Evolutionary conservation across 2,888 invertebrate genomes (phyloP).

Genomic region (Euproctis similis): DNA sequence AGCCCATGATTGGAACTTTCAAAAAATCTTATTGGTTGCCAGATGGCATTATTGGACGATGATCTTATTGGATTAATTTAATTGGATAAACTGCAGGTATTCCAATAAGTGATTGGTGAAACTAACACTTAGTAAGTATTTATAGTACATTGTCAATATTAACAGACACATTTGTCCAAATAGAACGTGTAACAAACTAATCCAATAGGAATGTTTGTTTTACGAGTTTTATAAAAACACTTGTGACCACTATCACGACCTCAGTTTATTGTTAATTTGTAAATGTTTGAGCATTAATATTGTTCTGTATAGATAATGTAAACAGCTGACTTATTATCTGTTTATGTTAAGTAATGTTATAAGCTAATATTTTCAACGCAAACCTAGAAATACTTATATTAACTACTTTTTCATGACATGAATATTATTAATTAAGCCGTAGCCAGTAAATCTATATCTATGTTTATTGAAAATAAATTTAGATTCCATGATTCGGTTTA

Average conservation of each 20-base stretch:
- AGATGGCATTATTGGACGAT: constrained; percentile 48
- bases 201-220: constrained; percentile 34
- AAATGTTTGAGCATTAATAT: constrained; percentile 24
- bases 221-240: constrained; percentile 30
- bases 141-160: background rate
- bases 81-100: background rate
- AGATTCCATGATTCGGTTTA: too few relatives aligned
- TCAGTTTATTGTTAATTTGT: constrained; percentile 33
- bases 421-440: too few relatives aligned
- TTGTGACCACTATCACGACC: constrained; percentile 39
- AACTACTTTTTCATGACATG: too few relatives aligned
- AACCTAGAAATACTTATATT: too few relatives aligned
- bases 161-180: constrained; percentile 18
- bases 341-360: too few relatives aligned
- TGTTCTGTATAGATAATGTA: background rate
- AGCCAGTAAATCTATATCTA: too few relatives aligned
- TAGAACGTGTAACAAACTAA: constrained; percentile 24
- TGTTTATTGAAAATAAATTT: too few relatives aligned
- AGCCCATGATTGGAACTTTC: constrained; percentile 28
- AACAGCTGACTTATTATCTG: too few relatives aligned
- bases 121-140: constrained; percentile 9
- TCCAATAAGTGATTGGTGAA: constrained; percentile 7
- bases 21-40: constrained; percentile 22
- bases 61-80: background rate
- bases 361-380: too few relatives aligned